A percentile compares a stretch with the other conserved stretches of the same genome.
Evolutionary conservation across 1,140 invertebrate genomes (phyloP).

Genomic region (Nasonia vitripennis): DNA sequence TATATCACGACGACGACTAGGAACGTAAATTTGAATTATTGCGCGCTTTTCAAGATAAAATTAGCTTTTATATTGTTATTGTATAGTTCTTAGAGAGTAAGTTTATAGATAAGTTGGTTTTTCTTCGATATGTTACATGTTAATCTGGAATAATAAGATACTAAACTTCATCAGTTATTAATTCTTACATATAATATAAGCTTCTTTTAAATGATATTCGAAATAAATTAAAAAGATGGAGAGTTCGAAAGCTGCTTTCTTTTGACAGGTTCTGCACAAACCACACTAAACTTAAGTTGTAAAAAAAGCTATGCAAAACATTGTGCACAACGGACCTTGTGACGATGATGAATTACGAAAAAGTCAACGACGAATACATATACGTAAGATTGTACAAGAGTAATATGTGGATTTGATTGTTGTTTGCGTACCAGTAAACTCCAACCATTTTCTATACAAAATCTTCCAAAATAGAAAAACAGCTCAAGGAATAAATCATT

Average conservation of each 20-base stretch:
- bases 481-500: neutral
- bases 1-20: neutral
- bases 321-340: neutral
- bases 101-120: neutral
- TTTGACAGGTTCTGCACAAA: too few relatives aligned
- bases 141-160: conserved; percentile 1
- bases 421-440: neutral
- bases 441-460: conserved; percentile 16
- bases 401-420: neutral
- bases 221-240: too few relatives aligned
- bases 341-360: neutral
- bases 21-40: neutral
- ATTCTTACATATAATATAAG: neutral
- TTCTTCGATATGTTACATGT: conserved; percentile 32
- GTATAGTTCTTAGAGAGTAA: neutral
- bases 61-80: neutral
- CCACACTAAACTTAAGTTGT: too few relatives aligned
- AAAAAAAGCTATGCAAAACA: too few relatives aligned
- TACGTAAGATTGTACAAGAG: neutral
- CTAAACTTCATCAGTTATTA: neutral
- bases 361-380: neutral
- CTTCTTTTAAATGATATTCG: neutral
- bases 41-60: neutral
- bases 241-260: too few relatives aligned
- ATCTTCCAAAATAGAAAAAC: neutral